These are phyloP conservation scores for Cistogaster globosa DNA, from an alignment of 2,888 invertebrate species.

Conservation along the genomic window DNA sequence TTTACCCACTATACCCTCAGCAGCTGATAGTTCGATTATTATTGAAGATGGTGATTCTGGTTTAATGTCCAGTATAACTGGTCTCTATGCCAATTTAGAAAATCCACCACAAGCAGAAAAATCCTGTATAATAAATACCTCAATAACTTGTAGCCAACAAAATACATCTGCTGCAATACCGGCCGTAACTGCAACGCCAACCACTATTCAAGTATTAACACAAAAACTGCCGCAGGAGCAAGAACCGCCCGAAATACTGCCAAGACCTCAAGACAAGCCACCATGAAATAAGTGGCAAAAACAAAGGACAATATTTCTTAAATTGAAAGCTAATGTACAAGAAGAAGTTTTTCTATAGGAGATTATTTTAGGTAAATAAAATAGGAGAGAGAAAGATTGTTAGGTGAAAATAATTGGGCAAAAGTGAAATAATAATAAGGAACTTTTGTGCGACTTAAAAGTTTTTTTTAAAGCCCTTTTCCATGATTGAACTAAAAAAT, in stretches of 20 bases:
- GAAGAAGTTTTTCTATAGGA: conserved; percentile 76
- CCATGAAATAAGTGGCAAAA: conserved; percentile 44
- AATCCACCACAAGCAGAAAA: conserved; percentile 64
- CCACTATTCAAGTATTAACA: conserved; percentile 4
- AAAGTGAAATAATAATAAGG: no score
- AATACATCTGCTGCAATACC: conserved; percentile 70
- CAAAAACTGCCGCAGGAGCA: conserved; percentile 18
- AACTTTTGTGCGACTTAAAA: no score
- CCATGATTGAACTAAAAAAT: no score
- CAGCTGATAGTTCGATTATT: conserved; percentile 88
- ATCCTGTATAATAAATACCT: conserved; percentile 65
- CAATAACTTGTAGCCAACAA: conserved; percentile 71
- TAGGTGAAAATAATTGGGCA: not conserved
- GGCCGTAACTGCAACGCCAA: conserved; percentile 65
- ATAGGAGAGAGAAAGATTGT: conserved; percentile 5
- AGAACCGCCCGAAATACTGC: conserved; percentile 39
- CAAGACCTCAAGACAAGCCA: conserved; percentile 54
- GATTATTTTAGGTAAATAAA: not conserved
- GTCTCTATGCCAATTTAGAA: conserved; percentile 56
- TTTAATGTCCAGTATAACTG: conserved; percentile 51
- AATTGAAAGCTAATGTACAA: conserved; percentile 52
- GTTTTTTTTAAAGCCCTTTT: no score
- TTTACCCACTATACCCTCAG: conserved; percentile 89
- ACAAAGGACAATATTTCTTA: conserved; percentile 66
- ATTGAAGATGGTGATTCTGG: conserved; percentile 85